Conservation (phyloP, 2,113 vertebrate species). For the Equus przewalskii region DNA sequence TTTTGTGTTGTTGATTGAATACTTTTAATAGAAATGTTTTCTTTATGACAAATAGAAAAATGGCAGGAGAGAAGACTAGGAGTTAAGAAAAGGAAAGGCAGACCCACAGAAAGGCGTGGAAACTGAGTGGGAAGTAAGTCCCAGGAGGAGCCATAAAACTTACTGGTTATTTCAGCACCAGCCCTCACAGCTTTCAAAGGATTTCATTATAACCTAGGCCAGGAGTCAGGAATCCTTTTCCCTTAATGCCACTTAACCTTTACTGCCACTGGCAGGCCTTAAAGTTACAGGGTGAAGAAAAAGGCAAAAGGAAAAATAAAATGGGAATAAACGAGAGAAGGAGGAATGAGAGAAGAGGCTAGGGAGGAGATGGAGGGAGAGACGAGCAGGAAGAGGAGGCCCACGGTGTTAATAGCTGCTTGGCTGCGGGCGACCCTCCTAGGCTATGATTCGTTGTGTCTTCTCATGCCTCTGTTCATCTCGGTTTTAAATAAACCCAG, state of each 20-base stretch:
- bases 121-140: neutral
- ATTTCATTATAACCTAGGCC: neutral
- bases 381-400: neutral
- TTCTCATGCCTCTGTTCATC: neutral
- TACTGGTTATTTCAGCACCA: neutral
- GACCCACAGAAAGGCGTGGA: neutral
- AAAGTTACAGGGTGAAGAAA: neutral
- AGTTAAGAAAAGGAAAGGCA: neutral
- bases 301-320: neutral
- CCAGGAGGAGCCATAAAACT: neutral
- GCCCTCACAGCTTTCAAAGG: neutral
- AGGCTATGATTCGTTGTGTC: neutral
- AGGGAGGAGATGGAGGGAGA: neutral
- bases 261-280: neutral
- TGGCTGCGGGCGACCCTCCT: neutral
- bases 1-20: neutral
- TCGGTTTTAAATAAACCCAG: neutral
- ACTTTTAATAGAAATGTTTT: conserved; percentile 12
- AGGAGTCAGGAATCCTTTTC: neutral
- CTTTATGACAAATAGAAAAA: neutral
- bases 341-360: neutral
- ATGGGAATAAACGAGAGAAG: neutral
- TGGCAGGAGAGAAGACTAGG: neutral
- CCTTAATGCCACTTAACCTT: neutral
- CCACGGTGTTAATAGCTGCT: too few species aligned